Percentiles rank a stretch among this genome's conserved stretches.
Conservation (phyloP, 2,113 vertebrate species). For the Pseudopipra pipra region DNA sequence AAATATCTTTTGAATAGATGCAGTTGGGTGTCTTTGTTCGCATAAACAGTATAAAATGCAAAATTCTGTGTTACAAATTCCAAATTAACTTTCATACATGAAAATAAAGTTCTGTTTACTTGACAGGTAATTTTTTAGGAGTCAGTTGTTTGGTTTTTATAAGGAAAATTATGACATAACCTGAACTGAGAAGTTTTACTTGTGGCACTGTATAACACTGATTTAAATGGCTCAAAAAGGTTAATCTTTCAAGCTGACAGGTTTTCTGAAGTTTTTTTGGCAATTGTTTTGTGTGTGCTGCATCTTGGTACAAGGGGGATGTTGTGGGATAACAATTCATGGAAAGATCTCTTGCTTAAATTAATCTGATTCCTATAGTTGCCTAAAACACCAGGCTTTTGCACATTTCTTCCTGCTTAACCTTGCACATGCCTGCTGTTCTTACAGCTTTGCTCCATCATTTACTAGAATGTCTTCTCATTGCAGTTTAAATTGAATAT, state of each 20-base stretch:
- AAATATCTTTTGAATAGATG: background rate
- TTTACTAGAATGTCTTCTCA: background rate
- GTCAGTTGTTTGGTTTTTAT: background rate
- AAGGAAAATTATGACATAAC: background rate
- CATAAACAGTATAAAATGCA: background rate
- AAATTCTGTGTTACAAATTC: background rate
- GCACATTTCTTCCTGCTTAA: background rate
- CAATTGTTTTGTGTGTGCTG: rapidly evolving
- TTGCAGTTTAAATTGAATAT: background rate
- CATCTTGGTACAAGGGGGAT: background rate
- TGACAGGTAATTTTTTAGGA: background rate
- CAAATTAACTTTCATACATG: background rate
- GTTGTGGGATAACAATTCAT: background rate
- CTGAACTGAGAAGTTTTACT: background rate
- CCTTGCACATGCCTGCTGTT: background rate
- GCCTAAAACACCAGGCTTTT: background rate
- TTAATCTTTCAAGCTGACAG: background rate
- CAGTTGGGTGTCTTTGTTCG: background rate
- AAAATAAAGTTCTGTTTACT: background rate
- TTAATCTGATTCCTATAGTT: background rate
- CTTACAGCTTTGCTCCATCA: background rate
- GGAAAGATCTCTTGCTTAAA: background rate
- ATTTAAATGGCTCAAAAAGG: background rate
- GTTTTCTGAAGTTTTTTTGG: background rate
- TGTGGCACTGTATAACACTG: background rate